Evolutionary conservation across 2,797 vertebrate genomes (phyloP), one percentile per base, ranked within the genome.

Genomic region (Paratrypauchen microcephalus): DNA sequence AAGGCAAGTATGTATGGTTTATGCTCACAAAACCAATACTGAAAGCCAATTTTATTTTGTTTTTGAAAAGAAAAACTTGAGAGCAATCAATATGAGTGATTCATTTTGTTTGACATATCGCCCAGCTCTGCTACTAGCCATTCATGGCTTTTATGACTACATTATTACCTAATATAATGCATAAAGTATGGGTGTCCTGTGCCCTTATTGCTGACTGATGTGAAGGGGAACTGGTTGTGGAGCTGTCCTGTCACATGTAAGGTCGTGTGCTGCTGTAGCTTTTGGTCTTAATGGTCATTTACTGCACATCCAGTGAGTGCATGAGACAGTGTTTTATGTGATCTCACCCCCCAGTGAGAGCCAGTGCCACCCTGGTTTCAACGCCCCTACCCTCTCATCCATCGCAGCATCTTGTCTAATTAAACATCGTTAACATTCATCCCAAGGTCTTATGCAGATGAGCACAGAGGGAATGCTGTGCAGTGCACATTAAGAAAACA

Each of bases 361-460:
- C 86, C 89, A 88, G 82, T 80, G 86, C 81, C 89, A 84, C 85
- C 80, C 83, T 89, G 89, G 86, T 84, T 86, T 83, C 79, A 45
- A 71, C 78, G 85, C 86, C 81, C 87, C 84, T 87, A 86, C 85
- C 41, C 83, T 88, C 90, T 88, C 89, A 92, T 92, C 90, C 90
- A 90, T 92, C 87, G 23, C 85, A 87, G 83, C 89, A 79, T 89
- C 93, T 93, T 91, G 91, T 92, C 92, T 94, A 93, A 94, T 94
- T 94, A 94, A 93, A 94, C 92, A 92, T 91, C 91, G 91, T 93
- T 94, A 93, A 93, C 93, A 93, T 93, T 94, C 93, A 92, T 93
- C 90, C 91, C 94, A 93, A 94, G 94, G 94, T 94, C 93, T 93
- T 94, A 93, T 93, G 93, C 91, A 94, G 91, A 94, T 94, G 91